These are phyloP conservation scores for Clistopyga incitator DNA, from an alignment of 2,888 invertebrate genomes.

Conservation along the genomic window DNA sequence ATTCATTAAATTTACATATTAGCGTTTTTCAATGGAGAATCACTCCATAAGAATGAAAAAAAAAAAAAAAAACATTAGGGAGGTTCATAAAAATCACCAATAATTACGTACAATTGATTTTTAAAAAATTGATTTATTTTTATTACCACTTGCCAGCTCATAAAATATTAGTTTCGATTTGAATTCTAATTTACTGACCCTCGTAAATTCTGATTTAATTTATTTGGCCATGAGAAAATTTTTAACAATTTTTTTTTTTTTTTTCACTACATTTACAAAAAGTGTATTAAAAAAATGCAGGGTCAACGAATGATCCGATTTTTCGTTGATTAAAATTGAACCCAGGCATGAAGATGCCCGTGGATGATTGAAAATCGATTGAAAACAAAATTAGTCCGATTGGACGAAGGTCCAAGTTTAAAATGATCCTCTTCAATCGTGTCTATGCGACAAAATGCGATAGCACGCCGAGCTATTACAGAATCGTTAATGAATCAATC, in stretches of 20 bases:
- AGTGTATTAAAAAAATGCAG: too few species aligned
- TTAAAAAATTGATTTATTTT: too few species aligned
- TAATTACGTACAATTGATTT: too few species aligned
- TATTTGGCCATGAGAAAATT: too few species aligned
- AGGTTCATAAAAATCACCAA: too few species aligned
- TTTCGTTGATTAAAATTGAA: neutral
- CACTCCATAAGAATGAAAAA: neutral
- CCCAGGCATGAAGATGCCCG: neutral
- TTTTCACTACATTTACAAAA: neutral
- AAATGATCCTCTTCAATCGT: neutral
- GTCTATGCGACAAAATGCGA: neutral
- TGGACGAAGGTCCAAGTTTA: neutral
- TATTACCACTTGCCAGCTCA: too few species aligned
- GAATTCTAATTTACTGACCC: too few species aligned
- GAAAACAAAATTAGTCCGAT: neutral
- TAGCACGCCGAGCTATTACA: conserved; percentile 3
- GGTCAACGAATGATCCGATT: neutral
- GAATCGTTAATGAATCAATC: conserved; percentile 65
- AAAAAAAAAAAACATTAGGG: too few species aligned
- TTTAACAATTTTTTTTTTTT: neutral
- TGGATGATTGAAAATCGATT: neutral
- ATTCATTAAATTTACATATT: conserved; percentile 9
- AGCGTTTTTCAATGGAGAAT: conserved; percentile 2
- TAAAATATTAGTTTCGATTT: too few species aligned
- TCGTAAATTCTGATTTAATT: too few species aligned